A percentile compares a stretch with the other conserved stretches of the same genome.
Evolutionary conservation across 2,113 vertebrate species (phyloP).

Genomic region (mouse (Mus musculus)): DNA sequence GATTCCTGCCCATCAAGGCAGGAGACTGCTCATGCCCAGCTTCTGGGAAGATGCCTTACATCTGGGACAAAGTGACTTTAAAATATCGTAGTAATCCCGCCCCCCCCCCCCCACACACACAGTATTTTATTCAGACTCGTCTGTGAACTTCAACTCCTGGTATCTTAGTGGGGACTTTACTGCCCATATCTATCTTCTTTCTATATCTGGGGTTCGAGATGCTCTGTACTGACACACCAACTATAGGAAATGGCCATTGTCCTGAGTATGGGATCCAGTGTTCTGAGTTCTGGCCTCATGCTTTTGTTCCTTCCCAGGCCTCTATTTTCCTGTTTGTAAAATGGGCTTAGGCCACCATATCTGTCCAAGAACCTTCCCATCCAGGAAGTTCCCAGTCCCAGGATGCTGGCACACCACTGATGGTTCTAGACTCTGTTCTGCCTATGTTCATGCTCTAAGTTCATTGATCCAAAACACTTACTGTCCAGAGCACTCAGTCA

Average conservation of each 20-base stretch:
- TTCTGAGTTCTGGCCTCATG: not conserved
- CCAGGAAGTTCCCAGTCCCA: rapidly evolving
- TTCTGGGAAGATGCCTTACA: not conserved
- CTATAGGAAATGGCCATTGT: not conserved
- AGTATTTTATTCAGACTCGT: not conserved
- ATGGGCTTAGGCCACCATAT: no score
- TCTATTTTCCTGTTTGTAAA: not conserved
- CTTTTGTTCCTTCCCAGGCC: not conserved
- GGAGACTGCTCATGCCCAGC: not conserved
- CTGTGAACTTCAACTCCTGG: not conserved
- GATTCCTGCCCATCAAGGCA: not conserved
- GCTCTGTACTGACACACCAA: not conserved
- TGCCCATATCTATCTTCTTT: not conserved
- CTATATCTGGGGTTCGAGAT: not conserved
- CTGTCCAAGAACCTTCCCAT: not conserved
- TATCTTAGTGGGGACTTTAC: not conserved
- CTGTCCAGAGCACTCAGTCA: not conserved
- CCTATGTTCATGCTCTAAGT: not conserved
- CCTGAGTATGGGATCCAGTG: not conserved
- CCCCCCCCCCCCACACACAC: not conserved
- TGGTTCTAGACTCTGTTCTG: not conserved
- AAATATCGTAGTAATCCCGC: rapidly evolving
- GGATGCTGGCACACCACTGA: not conserved
- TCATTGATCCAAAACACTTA: not conserved
- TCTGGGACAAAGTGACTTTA: not conserved